These are phyloP conservation scores for Tangara arthus DNA, from an alignment of 2,797 vertebrate species.

Conservation along the genomic window DNA sequence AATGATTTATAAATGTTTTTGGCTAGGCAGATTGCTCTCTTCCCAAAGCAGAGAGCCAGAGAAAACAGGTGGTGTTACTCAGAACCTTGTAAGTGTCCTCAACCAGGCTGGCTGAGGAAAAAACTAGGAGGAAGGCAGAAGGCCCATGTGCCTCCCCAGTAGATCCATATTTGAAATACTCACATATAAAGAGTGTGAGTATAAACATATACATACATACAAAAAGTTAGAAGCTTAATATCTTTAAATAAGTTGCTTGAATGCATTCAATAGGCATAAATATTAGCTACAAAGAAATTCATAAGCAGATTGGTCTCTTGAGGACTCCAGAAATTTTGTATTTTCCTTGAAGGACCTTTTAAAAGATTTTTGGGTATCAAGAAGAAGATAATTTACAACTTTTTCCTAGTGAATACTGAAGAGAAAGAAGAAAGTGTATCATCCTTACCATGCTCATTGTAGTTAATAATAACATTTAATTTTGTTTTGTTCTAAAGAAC, in stretches of 20 bases:
- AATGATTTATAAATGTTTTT: not conserved
- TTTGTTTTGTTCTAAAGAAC: not conserved
- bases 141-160: not conserved
- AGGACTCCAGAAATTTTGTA: not conserved
- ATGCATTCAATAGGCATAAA: not conserved
- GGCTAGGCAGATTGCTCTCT: not conserved
- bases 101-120: not conserved
- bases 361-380: not conserved
- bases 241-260: not conserved
- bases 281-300: not conserved
- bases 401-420: not conserved
- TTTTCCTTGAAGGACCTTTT: not conserved
- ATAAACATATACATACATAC: not conserved
- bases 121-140: not conserved
- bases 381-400: not conserved
- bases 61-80: not conserved
- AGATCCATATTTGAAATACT: not conserved
- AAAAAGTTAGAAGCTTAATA: not conserved
- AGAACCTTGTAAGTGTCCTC: not conserved
- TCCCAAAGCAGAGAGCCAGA: not conserved
- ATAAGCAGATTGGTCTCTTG: not conserved
- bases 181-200: not conserved
- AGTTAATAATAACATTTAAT: not conserved
- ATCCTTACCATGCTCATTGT: not conserved
- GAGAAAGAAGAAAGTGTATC: not conserved